These are phyloP conservation scores for Chlorops oryzae DNA, from an alignment of 1,140 invertebrate genomes.

Conservation along the genomic window DNA sequence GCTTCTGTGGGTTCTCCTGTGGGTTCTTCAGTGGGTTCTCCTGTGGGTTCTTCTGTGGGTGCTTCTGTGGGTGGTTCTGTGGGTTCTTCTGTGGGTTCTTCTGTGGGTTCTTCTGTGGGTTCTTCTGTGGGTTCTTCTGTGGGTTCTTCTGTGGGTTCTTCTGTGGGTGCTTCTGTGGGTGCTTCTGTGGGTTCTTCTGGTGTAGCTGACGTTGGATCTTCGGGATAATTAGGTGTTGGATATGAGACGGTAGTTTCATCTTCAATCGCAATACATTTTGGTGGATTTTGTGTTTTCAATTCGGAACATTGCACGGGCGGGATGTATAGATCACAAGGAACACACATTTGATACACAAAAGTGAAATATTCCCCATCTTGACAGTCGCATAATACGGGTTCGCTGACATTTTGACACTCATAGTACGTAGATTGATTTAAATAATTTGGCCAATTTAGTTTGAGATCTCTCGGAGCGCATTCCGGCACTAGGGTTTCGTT, in stretches of 20 bases:
- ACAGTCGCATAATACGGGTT: background rate
- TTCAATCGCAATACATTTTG: background rate
- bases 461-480: slow-evolving; percentile 1
- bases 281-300: background rate
- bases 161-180: too few species aligned
- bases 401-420: background rate
- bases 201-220: too few species aligned
- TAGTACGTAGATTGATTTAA: slow-evolving; percentile 1
- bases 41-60: too few species aligned
- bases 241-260: background rate
- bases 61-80: too few species aligned
- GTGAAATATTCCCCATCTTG: background rate
- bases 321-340: background rate
- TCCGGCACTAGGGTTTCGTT: background rate
- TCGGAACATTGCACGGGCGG: background rate
- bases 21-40: too few species aligned
- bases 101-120: too few species aligned
- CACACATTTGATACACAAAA: slow-evolving; percentile 3
- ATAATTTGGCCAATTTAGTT: slow-evolving; percentile 11
- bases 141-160: too few species aligned
- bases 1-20: too few species aligned
- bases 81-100: too few species aligned
- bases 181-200: too few species aligned
- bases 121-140: too few species aligned
- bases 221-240: too few species aligned